Evolutionary conservation across 2,888 invertebrate species (phyloP).

Genomic region (Graphium colonna): DNA sequence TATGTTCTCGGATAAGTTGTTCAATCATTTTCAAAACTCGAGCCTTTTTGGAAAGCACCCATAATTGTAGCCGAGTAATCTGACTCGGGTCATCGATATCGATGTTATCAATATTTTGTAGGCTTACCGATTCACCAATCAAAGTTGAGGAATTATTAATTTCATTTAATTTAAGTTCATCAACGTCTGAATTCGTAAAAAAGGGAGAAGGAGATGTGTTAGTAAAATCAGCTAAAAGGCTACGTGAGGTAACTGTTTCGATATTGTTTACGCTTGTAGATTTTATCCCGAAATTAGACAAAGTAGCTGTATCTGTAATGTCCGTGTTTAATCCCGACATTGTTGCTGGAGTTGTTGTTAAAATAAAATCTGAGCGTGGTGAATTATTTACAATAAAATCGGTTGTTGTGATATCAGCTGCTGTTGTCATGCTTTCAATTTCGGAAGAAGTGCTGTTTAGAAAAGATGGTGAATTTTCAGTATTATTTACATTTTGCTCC

Average conservation of each 20-base stretch:
- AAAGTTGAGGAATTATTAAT: constrained; percentile 34
- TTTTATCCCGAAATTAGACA: constrained; percentile 39
- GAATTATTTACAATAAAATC: constrained; percentile 17
- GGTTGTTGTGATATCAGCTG: constrained; percentile 15
- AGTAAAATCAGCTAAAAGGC: constrained; percentile 38
- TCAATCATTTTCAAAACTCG: constrained; percentile 73
- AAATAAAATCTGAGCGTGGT: constrained; percentile 24
- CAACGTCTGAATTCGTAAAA: constrained; percentile 53
- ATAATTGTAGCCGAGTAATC: constrained; percentile 61
- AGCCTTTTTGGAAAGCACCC: constrained; percentile 73
- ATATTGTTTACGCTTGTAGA: constrained; percentile 23
- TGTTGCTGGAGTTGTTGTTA: constrained; percentile 25
- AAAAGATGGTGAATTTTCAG: constrained; percentile 35
- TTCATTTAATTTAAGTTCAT: constrained; percentile 44
- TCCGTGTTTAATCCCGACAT: constrained; percentile 20
- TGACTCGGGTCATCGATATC: constrained; percentile 49
- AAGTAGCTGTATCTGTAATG: constrained; percentile 34
- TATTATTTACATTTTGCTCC: constrained; percentile 57
- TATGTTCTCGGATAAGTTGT: constrained; percentile 67
- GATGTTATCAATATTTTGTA: constrained; percentile 38
- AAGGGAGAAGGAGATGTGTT: constrained; percentile 54
- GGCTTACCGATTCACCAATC: constrained; percentile 32
- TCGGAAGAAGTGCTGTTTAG: constrained; percentile 40
- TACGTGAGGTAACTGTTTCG: not conserved
- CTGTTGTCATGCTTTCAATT: constrained; percentile 25